phyloP scores from a whole-genome alignment of 1,140 invertebrate genomes.

The Metaphire vulgaris region DNA sequence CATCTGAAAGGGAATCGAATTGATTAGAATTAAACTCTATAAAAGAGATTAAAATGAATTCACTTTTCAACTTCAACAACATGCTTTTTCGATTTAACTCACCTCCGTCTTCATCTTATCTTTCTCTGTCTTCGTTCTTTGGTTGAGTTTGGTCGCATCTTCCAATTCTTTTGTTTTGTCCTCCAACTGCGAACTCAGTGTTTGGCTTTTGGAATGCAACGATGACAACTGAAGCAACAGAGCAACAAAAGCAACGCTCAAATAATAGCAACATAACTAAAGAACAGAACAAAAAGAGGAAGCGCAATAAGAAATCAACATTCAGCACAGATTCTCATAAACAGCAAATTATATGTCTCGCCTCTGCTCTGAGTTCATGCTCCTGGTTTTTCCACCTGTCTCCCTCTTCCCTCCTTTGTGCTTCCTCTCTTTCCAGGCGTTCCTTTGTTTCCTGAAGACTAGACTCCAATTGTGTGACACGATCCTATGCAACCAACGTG shows the following conservation, averaged over 20 bases:
- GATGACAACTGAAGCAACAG: neutral
- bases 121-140: conserved; percentile 24
- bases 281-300: neutral
- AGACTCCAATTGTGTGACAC: neutral
- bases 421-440: conserved; percentile 15
- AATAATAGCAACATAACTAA: neutral
- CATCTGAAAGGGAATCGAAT: too few relatives aligned
- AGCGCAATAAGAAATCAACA: neutral
- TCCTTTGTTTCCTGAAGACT: neutral
- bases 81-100: neutral
- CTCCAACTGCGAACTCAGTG: neutral
- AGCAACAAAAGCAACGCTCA: neutral
- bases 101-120: conserved; percentile 12
- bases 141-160: conserved; percentile 16
- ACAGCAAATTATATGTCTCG: conserved; percentile 11
- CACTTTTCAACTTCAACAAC: neutral
- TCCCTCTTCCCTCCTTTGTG: conserved; percentile 17
- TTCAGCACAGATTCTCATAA: neutral
- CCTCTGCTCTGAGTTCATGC: conserved; percentile 25
- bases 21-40: too few relatives aligned
- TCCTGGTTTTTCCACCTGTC: conserved; percentile 16
- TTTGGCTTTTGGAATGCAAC: conserved; percentile 5
- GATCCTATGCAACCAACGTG: too few relatives aligned
- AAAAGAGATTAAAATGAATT: conserved; percentile 3
- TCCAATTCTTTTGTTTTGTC: conserved; percentile 18